Evolutionary conservation across 2,113 vertebrate genomes (phyloP).

Genomic region (Neolamprologus devosi): DNA sequence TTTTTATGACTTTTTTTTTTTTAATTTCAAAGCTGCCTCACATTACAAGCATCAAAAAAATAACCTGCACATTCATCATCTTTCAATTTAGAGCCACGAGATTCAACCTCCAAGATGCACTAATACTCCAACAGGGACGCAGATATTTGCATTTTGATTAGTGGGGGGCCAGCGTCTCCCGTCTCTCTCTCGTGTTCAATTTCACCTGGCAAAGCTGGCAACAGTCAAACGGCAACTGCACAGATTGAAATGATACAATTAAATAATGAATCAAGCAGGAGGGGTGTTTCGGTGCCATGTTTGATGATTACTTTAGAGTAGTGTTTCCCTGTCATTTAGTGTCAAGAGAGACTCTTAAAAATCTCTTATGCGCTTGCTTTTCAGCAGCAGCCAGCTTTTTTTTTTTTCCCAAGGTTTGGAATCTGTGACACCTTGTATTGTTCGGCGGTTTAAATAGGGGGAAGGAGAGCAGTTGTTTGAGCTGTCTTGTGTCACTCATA

Average conservation of each 20-base stretch:
- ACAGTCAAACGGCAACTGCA: slow-evolving; percentile 2
- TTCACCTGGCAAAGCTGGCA: not conserved
- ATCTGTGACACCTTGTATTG: slow-evolving; percentile 20
- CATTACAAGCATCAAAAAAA: slow-evolving; percentile 5
- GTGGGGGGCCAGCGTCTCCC: not conserved
- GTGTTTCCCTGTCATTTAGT: not conserved
- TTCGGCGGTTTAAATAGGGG: not conserved
- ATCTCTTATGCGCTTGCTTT: not conserved
- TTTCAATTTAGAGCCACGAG: slow-evolving; percentile 56
- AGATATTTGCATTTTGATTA: slow-evolving; percentile 70
- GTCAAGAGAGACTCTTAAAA: not conserved
- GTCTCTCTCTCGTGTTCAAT: slow-evolving; percentile 4
- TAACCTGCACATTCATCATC: slow-evolving; percentile 57
- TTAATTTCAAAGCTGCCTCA: slow-evolving; percentile 22
- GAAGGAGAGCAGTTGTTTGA: not conserved
- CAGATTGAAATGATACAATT: slow-evolving; percentile 50
- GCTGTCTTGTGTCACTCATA: slow-evolving; percentile 37
- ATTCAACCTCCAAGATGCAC: slow-evolving; percentile 44
- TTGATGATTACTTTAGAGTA: slow-evolving; percentile 30
- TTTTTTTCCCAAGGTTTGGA: not conserved
- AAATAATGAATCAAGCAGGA: slow-evolving; percentile 28
- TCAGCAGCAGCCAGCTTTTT: not conserved
- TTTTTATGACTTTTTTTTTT: slow-evolving; percentile 21
- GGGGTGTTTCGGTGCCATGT: not conserved
- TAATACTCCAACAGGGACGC: slow-evolving; percentile 45